Percentiles rank a stretch among this genome's conserved stretches.
phyloP scores from a whole-genome alignment of 2,113 vertebrate genomes.

The Vidua macroura region DNA sequence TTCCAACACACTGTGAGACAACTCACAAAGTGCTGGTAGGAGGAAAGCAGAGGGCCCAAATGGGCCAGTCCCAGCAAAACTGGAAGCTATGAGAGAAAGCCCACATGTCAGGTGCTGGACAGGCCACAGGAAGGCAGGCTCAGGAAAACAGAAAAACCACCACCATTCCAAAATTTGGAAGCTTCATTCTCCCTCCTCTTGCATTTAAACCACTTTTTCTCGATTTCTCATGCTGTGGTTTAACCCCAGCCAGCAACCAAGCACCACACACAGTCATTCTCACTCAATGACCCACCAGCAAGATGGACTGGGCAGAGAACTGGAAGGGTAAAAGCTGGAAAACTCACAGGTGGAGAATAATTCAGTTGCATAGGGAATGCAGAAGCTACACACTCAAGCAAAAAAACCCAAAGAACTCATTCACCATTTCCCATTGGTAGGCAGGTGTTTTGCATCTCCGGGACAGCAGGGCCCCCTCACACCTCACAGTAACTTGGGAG shows the following conservation, averaged over 20 bases:
- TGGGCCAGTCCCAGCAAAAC: conserved; percentile 51
- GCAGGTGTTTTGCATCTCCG: not conserved
- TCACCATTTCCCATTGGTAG: not conserved
- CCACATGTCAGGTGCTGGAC: conserved; percentile 30
- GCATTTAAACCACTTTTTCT: conserved; percentile 22
- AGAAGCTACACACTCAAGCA: not conserved
- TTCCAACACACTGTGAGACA: conserved; percentile 75
- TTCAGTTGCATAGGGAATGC: not conserved
- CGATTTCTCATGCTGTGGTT: not conserved
- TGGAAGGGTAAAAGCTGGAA: not conserved
- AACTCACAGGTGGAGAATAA: too few relatives aligned
- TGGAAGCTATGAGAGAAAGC: conserved; percentile 38
- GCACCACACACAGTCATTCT: not conserved
- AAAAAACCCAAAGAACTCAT: not conserved
- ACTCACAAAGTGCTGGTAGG: conserved; percentile 67
- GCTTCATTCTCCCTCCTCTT: conserved; percentile 3
- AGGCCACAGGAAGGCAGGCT: conserved; percentile 62
- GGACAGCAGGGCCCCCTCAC: not conserved
- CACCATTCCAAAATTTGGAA: conserved; percentile 52
- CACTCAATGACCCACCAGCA: rapidly evolving
- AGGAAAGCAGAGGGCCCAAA: conserved; percentile 59
- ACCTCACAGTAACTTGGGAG: not conserved
- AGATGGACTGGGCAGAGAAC: not conserved
- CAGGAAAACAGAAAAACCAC: conserved; percentile 56
- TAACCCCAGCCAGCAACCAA: not conserved